Conservation (phyloP, 2,797 vertebrate species). For the Oceanodroma leucorhoa region DNA sequence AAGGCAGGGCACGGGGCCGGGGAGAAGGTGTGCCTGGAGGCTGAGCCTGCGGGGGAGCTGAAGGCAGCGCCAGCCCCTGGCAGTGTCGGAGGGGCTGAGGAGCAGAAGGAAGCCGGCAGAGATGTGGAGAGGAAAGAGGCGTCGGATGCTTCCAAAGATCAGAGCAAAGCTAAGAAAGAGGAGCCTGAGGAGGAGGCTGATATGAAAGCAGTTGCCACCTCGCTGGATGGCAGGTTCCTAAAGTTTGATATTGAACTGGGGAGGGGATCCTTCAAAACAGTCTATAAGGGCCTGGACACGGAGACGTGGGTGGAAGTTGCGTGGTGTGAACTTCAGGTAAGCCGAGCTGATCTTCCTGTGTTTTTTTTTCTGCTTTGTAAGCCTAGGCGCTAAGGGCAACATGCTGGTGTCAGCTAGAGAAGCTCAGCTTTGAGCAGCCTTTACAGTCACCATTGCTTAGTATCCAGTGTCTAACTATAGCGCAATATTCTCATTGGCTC, state of each 20-base stretch:
- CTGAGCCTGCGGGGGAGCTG: conserved; percentile 33
- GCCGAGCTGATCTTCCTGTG: not conserved
- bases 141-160: conserved; percentile 70
- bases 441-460: conserved; percentile 42
- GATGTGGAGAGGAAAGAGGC: conserved; percentile 57
- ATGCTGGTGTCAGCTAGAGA: conserved; percentile 31
- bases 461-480: conserved; percentile 66
- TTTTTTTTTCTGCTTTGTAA: conserved; percentile 61
- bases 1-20: conserved; percentile 49
- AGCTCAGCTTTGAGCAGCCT: conserved; percentile 32
- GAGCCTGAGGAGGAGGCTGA: conserved; percentile 92
- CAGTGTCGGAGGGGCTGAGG: conserved; percentile 57
- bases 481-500: conserved; percentile 56
- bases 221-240: conserved; percentile 91
- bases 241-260: conserved; percentile 98
- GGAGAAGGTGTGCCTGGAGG: conserved; percentile 63
- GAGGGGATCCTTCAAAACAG: conserved; percentile 96
- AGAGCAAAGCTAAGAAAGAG: conserved; percentile 79
- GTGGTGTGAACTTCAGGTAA: conserved; percentile 98
- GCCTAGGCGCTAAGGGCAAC: conserved; percentile 61
- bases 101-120: conserved; percentile 28
- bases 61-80: not conserved
- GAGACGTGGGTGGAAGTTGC: conserved; percentile 98
- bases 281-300: conserved; percentile 97
- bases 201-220: conserved; percentile 95